Conservation (phyloP, 2,888 invertebrate species). For the Ptychoptera contaminata region DNA sequence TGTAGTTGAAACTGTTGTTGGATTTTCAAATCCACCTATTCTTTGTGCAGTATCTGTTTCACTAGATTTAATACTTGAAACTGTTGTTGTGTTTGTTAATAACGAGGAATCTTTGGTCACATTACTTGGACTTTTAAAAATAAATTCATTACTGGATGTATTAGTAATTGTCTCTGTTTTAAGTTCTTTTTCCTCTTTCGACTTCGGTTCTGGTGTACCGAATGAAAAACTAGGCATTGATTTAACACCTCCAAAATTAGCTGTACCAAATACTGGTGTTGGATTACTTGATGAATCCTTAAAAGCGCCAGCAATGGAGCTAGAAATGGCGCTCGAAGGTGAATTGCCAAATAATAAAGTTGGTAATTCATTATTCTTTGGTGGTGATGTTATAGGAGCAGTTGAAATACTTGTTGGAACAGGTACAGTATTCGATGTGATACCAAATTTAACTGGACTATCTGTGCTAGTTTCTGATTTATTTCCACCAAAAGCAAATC, state of each 20-base stretch:
- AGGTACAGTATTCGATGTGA: slow-evolving; percentile 3
- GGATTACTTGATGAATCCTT: neutral
- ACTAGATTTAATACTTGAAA: neutral
- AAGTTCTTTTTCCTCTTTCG: neutral
- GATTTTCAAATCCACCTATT: neutral
- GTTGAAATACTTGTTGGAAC: neutral
- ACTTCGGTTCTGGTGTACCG: neutral
- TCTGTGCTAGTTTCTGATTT: neutral
- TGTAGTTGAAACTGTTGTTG: neutral
- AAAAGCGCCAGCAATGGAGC: slow-evolving; percentile 4
- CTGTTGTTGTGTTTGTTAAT: neutral
- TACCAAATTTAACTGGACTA: slow-evolving; percentile 7
- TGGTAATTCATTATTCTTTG: slow-evolving; percentile 1
- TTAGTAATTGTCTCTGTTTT: no score
- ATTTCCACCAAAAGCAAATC: slow-evolving; percentile 1
- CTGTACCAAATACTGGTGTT: slow-evolving; percentile 6
- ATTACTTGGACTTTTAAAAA: neutral
- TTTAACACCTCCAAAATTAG: neutral
- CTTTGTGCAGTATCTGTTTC: slow-evolving; percentile 1
- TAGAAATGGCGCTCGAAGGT: slow-evolving; percentile 8
- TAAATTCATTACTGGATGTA: neutral
- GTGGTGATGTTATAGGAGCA: slow-evolving; percentile 2
- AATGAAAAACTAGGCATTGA: neutral
- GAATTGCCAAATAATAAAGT: slow-evolving; percentile 7
- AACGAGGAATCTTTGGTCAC: no score